phyloP scores from a whole-genome alignment of 2,113 vertebrate genomes.

The Brienomyrus longianalis region DNA sequence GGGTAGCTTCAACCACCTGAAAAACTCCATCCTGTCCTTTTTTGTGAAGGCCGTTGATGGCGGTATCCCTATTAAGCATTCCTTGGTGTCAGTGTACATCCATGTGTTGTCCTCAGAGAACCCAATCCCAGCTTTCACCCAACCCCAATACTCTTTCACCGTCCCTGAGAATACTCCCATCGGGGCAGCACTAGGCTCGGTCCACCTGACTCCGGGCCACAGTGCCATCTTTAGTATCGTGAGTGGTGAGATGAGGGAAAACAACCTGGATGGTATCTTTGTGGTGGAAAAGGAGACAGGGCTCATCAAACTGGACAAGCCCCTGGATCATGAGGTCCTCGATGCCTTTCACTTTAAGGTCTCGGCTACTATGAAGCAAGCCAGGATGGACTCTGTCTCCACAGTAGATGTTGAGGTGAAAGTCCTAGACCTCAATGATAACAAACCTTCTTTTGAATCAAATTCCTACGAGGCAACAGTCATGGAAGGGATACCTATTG shows the following conservation, averaged over 20 bases:
- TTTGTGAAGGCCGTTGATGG: constrained; percentile 95
- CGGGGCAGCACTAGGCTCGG: constrained; percentile 74
- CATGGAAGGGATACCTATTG: constrained; percentile 84
- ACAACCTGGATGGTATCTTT: constrained; percentile 79
- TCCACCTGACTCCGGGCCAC: constrained; percentile 66
- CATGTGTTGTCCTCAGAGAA: constrained; percentile 81
- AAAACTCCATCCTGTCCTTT: constrained; percentile 84
- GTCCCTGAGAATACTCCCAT: constrained; percentile 78
- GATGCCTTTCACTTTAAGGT: constrained; percentile 80
- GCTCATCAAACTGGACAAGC: constrained; percentile 82
- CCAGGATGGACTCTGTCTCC: constrained; percentile 75
- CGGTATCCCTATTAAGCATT: constrained; percentile 78
- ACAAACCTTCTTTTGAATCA: constrained; percentile 83
- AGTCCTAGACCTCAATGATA: constrained; percentile 88
- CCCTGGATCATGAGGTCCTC: constrained; percentile 76
- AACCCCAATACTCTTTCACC: constrained; percentile 80
- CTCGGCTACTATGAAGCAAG: constrained; percentile 69
- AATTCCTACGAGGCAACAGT: constrained; percentile 74
- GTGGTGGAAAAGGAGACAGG: constrained; percentile 82
- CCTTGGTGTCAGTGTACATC: constrained; percentile 87
- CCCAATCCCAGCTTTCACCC: constrained; percentile 74
- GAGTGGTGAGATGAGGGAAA: constrained; percentile 75
- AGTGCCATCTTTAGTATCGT: constrained; percentile 66
- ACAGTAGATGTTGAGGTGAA: constrained; percentile 80
- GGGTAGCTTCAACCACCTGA: constrained; percentile 79